Evolutionary conservation across 2,113 vertebrate species (phyloP).

Genomic region (Ptyas mucosa): DNA sequence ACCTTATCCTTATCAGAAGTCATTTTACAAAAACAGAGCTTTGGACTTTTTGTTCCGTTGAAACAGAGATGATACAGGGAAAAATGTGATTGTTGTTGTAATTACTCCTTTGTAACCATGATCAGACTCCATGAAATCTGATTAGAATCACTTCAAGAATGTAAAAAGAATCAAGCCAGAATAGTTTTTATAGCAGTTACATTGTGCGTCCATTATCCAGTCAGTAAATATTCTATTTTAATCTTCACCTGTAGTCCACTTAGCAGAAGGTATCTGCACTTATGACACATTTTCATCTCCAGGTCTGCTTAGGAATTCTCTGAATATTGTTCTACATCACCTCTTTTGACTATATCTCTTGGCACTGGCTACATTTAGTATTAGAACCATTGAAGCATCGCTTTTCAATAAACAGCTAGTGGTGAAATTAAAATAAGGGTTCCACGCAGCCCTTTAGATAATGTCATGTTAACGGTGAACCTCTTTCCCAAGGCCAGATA

Average conservation of each 20-base stretch:
- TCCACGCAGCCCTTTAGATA: neutral
- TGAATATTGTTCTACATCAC: neutral
- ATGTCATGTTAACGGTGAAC: neutral
- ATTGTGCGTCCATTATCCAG: neutral
- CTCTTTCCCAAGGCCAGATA: neutral
- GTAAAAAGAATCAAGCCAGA: conserved; percentile 17
- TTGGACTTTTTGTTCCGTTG: neutral
- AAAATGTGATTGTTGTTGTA: neutral
- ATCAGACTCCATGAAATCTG: neutral
- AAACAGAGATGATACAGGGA: neutral
- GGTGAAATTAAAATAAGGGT: neutral
- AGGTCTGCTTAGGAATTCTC: neutral
- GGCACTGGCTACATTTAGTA: neutral
- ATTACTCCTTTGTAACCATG: neutral
- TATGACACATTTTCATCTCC: neutral
- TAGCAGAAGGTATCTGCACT: neutral
- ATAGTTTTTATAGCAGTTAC: neutral
- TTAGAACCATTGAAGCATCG: neutral
- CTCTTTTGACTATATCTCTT: neutral
- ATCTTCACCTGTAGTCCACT: neutral
- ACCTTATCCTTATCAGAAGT: neutral
- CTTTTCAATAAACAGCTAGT: neutral
- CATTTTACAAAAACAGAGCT: neutral
- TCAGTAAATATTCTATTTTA: neutral
- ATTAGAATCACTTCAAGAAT: neutral